Evolutionary conservation across 2,113 vertebrate species (phyloP).

Genomic region (Cranoglanis bouderius): DNA sequence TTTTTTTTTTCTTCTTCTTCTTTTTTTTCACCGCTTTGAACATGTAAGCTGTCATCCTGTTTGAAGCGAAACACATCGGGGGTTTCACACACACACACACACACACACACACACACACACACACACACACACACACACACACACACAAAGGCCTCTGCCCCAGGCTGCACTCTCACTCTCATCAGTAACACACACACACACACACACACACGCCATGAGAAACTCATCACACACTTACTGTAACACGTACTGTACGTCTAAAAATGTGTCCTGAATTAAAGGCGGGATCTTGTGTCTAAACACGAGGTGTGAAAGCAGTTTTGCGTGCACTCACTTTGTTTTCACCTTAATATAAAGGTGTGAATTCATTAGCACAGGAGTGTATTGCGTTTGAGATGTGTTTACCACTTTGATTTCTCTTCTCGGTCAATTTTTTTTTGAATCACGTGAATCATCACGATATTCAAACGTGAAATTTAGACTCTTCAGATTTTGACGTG

Average conservation of each 20-base stretch:
- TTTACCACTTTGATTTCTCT: background rate
- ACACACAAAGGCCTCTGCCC: background rate
- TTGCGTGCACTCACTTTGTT: background rate
- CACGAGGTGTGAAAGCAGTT: background rate
- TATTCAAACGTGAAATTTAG: background rate
- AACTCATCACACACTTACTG: slow-evolving; percentile 27
- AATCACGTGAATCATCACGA: background rate
- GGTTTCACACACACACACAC: slow-evolving; percentile 56
- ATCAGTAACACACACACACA: slow-evolving; percentile 7
- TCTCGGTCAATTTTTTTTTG: background rate
- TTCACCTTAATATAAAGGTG: background rate
- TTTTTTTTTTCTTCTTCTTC: slow-evolving; percentile 26
- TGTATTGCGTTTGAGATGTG: background rate
- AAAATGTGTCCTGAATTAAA: background rate
- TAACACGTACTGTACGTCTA: slow-evolving; percentile 10
- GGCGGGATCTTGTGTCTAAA: background rate
- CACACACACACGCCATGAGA: background rate
- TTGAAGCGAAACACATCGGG: slow-evolving; percentile 67
- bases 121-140: too few species aligned
- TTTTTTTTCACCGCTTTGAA: slow-evolving; percentile 67
- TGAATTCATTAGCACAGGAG: background rate
- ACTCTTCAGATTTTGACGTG: background rate
- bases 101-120: too few species aligned
- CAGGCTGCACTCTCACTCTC: slow-evolving; percentile 25
- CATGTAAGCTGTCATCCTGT: slow-evolving; percentile 72